Base-by-base conservation (phyloP, 2,113 vertebrate species). In the Zapornia atra region DNA sequence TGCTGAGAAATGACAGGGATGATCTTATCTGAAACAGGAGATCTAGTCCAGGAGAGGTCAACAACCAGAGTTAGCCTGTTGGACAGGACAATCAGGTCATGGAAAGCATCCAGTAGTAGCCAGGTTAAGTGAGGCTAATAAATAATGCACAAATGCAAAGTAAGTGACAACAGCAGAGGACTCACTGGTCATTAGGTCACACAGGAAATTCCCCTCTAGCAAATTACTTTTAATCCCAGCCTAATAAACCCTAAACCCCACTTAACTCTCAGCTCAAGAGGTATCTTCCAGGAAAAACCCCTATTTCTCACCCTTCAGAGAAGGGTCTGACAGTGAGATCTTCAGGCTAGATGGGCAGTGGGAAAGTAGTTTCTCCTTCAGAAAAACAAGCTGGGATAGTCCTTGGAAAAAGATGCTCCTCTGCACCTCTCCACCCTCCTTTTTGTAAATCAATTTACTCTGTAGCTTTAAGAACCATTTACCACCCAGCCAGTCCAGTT, bases 141-240 rank as follows among this genome's bases (percentile, higher is more conserved):
- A 94, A 88, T 88, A 82, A 78, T 29, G 68, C 87, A 71, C 16
- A 36, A 18, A 91, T 83, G 81, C 77, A 84, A 78, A 94, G 36
- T n/a, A 34, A 72, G 68, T 15, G 59, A 61, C 75, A 75, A 44
- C 64, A 57, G 6, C 18, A 73, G 80, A 69, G 60, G 70, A 63
- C 79, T 54, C 11, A 11, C 6, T 4, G 70, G 33, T 46, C 76
- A 25, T 91, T 46, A 71, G 76, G 65, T 93, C 79, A 64, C 38
- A 29, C 88, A 90, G 94, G 94, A 90, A 95, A 90, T 85, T 86
- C 85, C 82, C 5, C 85, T 69, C 38, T 54, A 64, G 51, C 46
- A 90, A 94, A 96, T 73, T 19, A 61, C 75, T 59, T 80, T 82
- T 79, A 76, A 90, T 60, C 42, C 46, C 38, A 9, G 26, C 2